Percentiles rank a stretch among this genome's conserved stretches.
These are phyloP conservation scores for Monochamus alternatus DNA, from an alignment of 2,888 invertebrate genomes.

Conservation along the genomic window DNA sequence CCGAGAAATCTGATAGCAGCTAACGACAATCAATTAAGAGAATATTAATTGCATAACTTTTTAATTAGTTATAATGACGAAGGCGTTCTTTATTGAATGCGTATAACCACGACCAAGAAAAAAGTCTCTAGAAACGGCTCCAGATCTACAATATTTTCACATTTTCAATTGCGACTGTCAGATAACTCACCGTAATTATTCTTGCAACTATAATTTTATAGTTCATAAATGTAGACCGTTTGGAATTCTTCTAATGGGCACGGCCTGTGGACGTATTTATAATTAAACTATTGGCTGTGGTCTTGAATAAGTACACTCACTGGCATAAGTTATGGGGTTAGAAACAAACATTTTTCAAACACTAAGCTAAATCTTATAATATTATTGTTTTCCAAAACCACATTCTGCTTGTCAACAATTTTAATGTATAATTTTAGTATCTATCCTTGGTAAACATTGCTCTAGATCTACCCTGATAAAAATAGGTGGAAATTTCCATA, in stretches of 20 bases:
- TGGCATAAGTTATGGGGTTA: too few species aligned
- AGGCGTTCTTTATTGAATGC: neutral
- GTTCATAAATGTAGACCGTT: neutral
- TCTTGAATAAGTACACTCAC: too few species aligned
- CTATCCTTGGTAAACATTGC: too few species aligned
- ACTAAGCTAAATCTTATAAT: too few species aligned
- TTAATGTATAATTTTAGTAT: too few species aligned
- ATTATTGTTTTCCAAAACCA: too few species aligned
- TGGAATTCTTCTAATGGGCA: neutral
- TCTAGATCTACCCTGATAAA: too few species aligned
- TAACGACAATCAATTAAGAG: neutral
- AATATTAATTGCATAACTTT: neutral
- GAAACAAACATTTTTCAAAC: too few species aligned
- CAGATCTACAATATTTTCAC: neutral
- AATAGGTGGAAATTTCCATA: too few species aligned
- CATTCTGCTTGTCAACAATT: too few species aligned
- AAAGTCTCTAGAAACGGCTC: neutral
- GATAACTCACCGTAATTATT: neutral
- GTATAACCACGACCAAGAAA: neutral
- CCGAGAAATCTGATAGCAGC: neutral
- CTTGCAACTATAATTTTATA: neutral
- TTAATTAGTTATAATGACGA: constrained; percentile 5
- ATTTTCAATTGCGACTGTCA: neutral
- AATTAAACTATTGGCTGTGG: neutral
- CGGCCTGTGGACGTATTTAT: neutral